These are phyloP conservation scores for Hyposmocoma kahamanoa DNA, from an alignment of 1,140 invertebrate genomes.

Conservation along the genomic window DNA sequence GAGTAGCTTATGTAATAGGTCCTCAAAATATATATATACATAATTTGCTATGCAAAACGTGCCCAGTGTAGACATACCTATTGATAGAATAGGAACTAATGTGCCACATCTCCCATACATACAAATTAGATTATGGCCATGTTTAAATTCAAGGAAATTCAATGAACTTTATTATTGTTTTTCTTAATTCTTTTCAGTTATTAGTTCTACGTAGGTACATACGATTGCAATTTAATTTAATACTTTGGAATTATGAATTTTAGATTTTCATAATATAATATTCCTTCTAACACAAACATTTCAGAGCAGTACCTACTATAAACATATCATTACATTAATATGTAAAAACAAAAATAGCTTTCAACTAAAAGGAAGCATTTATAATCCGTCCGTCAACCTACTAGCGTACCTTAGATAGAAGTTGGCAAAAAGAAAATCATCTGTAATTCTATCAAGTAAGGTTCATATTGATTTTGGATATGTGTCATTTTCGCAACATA, in stretches of 20 bases:
- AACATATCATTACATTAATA: constrained; percentile 29
- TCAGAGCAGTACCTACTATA: too few relatives aligned
- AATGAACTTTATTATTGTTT: constrained; percentile 45
- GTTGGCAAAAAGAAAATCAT: neutral
- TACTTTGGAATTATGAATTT: too few relatives aligned
- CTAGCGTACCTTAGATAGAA: neutral
- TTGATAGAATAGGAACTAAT: constrained; percentile 33
- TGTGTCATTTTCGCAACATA: constrained; percentile 7
- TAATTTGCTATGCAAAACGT: constrained; percentile 32
- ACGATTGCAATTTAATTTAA: too few relatives aligned
- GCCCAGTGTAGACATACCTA: constrained; percentile 9
- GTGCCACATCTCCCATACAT: constrained; percentile 17
- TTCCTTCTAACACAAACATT: too few relatives aligned
- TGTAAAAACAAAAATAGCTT: constrained; percentile 26
- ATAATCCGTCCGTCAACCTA: constrained; percentile 14
- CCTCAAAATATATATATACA: too few relatives aligned
- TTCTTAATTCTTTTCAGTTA: too few relatives aligned
- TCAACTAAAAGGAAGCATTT: constrained; percentile 21
- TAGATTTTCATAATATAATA: too few relatives aligned
- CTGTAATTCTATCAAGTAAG: neutral
- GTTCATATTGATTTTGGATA: constrained; percentile 8
- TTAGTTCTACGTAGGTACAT: too few relatives aligned
- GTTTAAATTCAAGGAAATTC: constrained; percentile 41
- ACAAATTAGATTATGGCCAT: constrained; percentile 30
- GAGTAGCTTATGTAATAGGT: too few relatives aligned